Evolutionary conservation across 1,140 invertebrate genomes (phyloP).

Genomic region (Micrasema longulum): DNA sequence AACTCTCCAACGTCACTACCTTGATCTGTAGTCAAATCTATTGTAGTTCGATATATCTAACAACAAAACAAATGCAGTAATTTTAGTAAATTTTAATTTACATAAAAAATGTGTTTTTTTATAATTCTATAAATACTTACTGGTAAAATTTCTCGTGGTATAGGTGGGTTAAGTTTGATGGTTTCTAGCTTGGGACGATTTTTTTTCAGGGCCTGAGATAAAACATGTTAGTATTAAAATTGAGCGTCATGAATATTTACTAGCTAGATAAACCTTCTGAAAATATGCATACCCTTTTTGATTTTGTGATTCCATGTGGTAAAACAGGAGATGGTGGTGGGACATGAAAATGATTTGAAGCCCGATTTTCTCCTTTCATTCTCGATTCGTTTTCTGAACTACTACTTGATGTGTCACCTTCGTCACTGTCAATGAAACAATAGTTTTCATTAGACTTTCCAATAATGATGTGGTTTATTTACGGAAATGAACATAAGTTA

Average conservation of each 20-base stretch:
- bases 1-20: conserved; percentile 59
- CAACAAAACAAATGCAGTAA: too few species aligned
- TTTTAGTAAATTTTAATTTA: too few species aligned
- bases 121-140: conserved; percentile 30
- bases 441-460: not conserved
- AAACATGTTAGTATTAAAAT: too few species aligned
- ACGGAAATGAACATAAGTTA: not conserved
- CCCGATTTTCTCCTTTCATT: conserved; percentile 54
- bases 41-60: conserved; percentile 66
- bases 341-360: conserved; percentile 48
- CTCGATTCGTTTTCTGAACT: conserved; percentile 64
- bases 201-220: conserved; percentile 59
- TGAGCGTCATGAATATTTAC: too few species aligned
- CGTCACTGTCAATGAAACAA: conserved; percentile 69
- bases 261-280: too few species aligned
- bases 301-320: conserved; percentile 57
- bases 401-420: conserved; percentile 80
- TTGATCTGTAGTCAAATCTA: conserved; percentile 66
- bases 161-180: conserved; percentile 53
- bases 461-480: not conserved
- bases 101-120: too few species aligned
- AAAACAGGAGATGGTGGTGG: conserved; percentile 64
- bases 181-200: conserved; percentile 61
- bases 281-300: conserved; percentile 52
- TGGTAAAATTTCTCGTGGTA: conserved; percentile 49